These are phyloP conservation scores for Drosophila emarginata DNA, from an alignment of 2,888 invertebrate genomes.

Conservation along the genomic window DNA sequence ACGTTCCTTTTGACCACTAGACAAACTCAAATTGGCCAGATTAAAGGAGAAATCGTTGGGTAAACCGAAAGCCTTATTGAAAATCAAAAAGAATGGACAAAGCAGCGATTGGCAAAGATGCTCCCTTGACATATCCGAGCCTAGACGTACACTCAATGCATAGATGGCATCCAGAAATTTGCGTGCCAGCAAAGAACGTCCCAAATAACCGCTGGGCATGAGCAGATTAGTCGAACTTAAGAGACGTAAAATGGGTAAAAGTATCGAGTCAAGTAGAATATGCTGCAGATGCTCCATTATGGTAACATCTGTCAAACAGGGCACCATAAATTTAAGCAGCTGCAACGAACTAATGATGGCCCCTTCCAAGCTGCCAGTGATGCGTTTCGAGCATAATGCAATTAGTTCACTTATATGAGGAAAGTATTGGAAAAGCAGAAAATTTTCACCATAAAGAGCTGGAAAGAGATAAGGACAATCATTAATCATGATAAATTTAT, in stretches of 20 bases:
- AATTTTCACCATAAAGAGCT: conserved; percentile 74
- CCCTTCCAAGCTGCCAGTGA: conserved; percentile 93
- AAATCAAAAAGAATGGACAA: conserved; percentile 90
- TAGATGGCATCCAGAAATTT: conserved; percentile 93
- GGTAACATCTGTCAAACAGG: conserved; percentile 91
- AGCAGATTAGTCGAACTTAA: conserved; percentile 90
- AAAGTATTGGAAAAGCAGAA: conserved; percentile 93
- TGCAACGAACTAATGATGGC: conserved; percentile 93
- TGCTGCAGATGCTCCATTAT: conserved; percentile 94
- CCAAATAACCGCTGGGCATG: conserved; percentile 91
- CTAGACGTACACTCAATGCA: conserved; percentile 89
- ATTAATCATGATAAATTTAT: background rate
- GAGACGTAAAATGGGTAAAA: conserved; percentile 91
- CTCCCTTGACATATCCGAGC: conserved; percentile 89
- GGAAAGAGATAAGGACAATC: background rate
- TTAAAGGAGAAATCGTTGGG: conserved; percentile 66
- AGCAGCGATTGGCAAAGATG: conserved; percentile 88
- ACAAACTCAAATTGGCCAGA: conserved; percentile 51
- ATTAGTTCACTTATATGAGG: conserved; percentile 94
- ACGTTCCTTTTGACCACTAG: conserved; percentile 60
- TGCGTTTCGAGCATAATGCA: conserved; percentile 89
- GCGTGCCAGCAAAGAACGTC: conserved; percentile 89
- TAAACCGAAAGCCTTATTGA: conserved; percentile 86
- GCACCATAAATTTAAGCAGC: conserved; percentile 90
- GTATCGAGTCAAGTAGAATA: conserved; percentile 90